Evolutionary conservation across 2,888 invertebrate genomes (phyloP).

Genomic region (Netelia virgata): DNA sequence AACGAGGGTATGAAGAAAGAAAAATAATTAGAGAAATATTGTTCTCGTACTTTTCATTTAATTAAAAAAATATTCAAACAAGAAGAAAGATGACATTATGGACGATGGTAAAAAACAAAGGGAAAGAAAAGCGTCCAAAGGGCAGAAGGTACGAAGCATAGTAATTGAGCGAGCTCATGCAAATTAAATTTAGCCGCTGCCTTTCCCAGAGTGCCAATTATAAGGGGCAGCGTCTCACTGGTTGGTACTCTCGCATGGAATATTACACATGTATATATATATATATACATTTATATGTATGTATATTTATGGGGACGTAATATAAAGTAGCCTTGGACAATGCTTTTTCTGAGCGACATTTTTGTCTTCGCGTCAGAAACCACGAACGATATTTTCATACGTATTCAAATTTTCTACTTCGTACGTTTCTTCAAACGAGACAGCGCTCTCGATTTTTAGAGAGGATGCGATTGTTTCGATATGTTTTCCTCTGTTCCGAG

Average conservation of each 20-base stretch:
- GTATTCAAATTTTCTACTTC: background rate
- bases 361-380: background rate
- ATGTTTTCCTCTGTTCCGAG: background rate
- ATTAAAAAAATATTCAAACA: no score
- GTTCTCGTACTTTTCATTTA: no score
- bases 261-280: constrained; percentile 7
- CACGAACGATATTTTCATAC: background rate
- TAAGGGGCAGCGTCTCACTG: constrained; percentile 28
- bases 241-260: background rate
- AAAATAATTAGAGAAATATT: no score
- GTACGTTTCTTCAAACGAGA: background rate
- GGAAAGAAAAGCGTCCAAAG: background rate
- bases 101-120: background rate
- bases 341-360: constrained; percentile 20
- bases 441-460: background rate
- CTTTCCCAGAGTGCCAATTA: constrained; percentile 42
- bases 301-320: background rate
- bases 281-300: background rate
- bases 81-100: no score
- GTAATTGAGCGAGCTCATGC: constrained; percentile 7
- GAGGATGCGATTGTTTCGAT: background rate
- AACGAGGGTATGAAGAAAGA: no score
- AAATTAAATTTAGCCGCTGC: constrained; percentile 43
- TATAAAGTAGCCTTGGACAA: background rate
- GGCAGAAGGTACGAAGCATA: constrained; percentile 4